Percentiles rank a stretch among this genome's conserved stretches.
Evolutionary conservation across 1,140 invertebrate genomes (phyloP).

Genomic region (Calliopsis andreniformis): DNA sequence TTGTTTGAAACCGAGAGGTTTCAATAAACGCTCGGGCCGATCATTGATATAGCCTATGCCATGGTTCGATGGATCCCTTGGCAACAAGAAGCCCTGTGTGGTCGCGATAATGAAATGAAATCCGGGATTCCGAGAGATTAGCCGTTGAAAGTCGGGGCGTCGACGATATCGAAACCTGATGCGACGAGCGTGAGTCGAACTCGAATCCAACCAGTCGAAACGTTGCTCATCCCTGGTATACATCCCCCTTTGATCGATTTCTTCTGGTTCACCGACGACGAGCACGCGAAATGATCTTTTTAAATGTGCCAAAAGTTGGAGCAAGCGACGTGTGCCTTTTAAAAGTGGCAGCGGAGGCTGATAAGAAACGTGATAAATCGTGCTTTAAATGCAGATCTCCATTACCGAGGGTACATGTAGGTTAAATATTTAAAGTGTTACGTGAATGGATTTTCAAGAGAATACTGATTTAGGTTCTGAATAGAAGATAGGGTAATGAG

Average conservation of each 20-base stretch:
- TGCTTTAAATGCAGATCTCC: neutral
- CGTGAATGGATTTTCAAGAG: no score
- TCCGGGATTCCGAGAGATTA: constrained; percentile 48
- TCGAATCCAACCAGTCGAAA: neutral
- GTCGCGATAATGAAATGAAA: constrained; percentile 51
- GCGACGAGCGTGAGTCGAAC: constrained; percentile 7
- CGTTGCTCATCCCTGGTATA: neutral
- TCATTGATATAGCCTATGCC: constrained; percentile 20
- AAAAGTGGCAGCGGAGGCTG: neutral
- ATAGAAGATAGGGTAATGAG: no score
- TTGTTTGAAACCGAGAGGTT: neutral
- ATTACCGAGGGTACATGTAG: neutral
- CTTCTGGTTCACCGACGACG: neutral
- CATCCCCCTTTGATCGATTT: neutral
- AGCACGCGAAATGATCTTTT: constrained; percentile 26
- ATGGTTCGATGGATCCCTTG: neutral
- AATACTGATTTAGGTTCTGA: no score
- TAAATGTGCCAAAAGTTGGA: constrained; percentile 12
- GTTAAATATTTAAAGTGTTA: no score
- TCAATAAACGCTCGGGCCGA: constrained; percentile 34
- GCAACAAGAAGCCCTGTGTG: constrained; percentile 31
- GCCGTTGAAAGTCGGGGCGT: constrained; percentile 10
- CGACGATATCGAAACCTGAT: constrained; percentile 39
- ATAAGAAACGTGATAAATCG: neutral
- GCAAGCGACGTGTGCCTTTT: neutral